A percentile compares a stretch with the other conserved stretches of the same genome.
Evolutionary conservation across 35 echinoderm and acorn worm genomes (phyloP).

Genomic region (Ophiothrix spiculata): DNA sequence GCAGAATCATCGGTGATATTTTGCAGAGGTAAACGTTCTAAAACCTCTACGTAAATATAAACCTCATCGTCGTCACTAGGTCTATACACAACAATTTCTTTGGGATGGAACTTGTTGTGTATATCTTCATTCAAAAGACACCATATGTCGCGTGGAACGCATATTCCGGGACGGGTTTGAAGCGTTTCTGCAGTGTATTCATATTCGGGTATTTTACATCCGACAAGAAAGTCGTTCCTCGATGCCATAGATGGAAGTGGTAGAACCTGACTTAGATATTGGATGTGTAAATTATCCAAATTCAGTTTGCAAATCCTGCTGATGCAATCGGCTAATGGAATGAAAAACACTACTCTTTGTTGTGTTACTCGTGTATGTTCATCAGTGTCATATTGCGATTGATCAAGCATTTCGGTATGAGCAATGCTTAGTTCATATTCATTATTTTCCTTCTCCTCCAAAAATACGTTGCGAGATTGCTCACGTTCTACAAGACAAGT

Average conservation of each 20-base stretch:
- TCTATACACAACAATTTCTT: constrained; percentile 23
- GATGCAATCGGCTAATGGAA: neutral
- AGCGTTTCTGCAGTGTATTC: neutral
- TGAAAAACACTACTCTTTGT: neutral
- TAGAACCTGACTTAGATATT: neutral
- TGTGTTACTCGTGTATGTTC: too few relatives aligned
- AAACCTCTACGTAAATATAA: neutral
- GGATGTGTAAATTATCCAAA: neutral
- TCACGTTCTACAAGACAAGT: neutral
- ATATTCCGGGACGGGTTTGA: constrained; percentile 8
- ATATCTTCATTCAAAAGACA: constrained; percentile 20
- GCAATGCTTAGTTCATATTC: neutral
- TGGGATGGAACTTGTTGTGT: constrained; percentile 4
- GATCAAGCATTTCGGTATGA: neutral
- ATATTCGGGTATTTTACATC: neutral
- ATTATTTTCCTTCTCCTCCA: neutral
- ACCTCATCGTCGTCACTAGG: neutral
- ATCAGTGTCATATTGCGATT: neutral
- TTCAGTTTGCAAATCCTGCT: neutral
- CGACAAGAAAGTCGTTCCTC: neutral
- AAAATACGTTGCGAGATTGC: neutral
- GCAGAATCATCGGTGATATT: neutral
- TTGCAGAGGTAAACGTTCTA: neutral
- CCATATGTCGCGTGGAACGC: constrained; percentile 15
- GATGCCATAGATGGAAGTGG: neutral